Evolutionary conservation across 2,113 vertebrate species (phyloP).

Genomic region (Cranoglanis bouderius): DNA sequence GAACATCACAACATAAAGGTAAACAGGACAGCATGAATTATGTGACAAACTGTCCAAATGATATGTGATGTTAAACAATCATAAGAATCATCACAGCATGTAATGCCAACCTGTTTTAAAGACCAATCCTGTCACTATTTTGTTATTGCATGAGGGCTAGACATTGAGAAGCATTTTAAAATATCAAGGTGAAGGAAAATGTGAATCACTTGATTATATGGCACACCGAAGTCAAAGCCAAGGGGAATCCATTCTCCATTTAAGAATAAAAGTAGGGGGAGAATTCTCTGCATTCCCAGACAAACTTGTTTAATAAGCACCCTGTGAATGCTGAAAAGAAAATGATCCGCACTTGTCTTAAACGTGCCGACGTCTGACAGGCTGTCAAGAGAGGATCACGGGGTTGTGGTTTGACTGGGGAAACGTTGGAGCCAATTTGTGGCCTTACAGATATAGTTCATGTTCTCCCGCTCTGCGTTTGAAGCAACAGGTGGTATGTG

Average conservation of each 20-base stretch:
- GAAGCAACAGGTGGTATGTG: slow-evolving; percentile 8
- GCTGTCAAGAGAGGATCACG: not conserved
- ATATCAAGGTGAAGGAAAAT: not conserved
- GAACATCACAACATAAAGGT: not conserved
- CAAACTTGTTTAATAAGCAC: slow-evolving; percentile 30
- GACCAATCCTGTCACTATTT: not conserved
- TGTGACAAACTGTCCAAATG: not conserved
- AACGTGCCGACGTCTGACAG: slow-evolving; percentile 7
- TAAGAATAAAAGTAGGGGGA: not conserved
- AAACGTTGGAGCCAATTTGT: slow-evolving; percentile 11
- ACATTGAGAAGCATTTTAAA: not conserved
- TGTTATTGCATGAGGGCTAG: not conserved
- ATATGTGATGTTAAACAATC: not conserved
- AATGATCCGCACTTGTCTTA: not conserved
- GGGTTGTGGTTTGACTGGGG: not conserved
- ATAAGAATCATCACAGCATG: not conserved
- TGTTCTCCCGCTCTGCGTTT: slow-evolving; percentile 6
- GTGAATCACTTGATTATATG: slow-evolving; percentile 20
- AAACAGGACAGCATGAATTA: not conserved
- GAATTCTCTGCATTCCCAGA: slow-evolving; percentile 39
- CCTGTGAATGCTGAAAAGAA: slow-evolving; percentile 10
- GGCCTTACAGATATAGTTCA: slow-evolving; percentile 8
- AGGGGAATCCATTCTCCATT: slow-evolving; percentile 4
- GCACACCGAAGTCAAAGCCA: slow-evolving; percentile 6
- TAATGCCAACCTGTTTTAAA: not conserved